Base-by-base conservation (phyloP, 92 coral and sea anemone genomes). In the Paramuricea clavata region DNA sequence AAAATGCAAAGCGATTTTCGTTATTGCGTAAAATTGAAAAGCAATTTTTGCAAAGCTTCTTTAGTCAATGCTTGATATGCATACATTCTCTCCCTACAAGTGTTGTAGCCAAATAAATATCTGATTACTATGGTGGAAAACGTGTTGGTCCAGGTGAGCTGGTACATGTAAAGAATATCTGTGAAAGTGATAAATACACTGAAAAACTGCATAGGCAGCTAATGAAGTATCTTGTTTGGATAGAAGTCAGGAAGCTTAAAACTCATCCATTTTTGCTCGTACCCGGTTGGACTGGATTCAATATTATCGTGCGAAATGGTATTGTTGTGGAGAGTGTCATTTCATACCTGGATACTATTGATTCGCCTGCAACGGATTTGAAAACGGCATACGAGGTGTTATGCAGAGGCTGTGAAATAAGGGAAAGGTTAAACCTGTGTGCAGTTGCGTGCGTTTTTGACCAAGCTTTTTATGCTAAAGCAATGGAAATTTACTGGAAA, bases 281-380 rank as follows among this genome's bases (percentile, higher is more conserved):
- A 25, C 90, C 93, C 41, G 93, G 93, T 9, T 90, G 93, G 93
- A 90, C 93, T 28, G 93, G 93, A 2, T 85, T 90, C 59, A 25
- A 32, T 76, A 90, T 90, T 15, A 88, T n/a, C 32, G 44, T 83
- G 54, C 32, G 88, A 23, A 49, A 83, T 47, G 39, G 52, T 9
- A 30, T 88, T 17, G 91, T 74, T 3, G 64, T 88, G 0, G 50
- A 83, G 52, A 88, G 92, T 57, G 54, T 76, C 1, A 82, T 82
- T 60, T 39, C 80, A 44, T 89, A 89, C 73, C 44, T 89, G n/a
- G 89, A 89, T 77, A 83, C 92, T 26, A 26, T 76, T 56, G 88
- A 90, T 76, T 86, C 85, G 32, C 88, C 93, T 41, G 93, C 93
- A 47, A 81, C 93, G 21, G 90, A 86, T 87, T 57, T 90, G 67